These are phyloP conservation scores for Linurgus olivaceus DNA, from an alignment of 2,797 vertebrate genomes.

Conservation along the genomic window DNA sequence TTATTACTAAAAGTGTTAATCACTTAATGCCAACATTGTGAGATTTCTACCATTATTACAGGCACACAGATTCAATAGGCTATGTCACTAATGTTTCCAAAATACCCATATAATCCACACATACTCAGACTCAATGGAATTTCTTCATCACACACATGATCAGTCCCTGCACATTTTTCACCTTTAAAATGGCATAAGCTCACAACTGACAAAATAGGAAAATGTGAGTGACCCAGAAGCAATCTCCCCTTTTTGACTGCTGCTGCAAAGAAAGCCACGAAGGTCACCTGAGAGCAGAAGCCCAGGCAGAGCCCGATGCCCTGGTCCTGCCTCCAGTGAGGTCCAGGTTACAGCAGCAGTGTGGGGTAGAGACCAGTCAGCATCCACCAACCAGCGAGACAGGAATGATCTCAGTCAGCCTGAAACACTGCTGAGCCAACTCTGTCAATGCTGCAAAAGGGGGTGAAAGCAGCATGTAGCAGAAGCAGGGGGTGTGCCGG, in stretches of 20 bases:
- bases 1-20: not conserved
- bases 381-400: rapidly evolving
- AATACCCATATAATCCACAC: not conserved
- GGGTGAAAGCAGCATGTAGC: not conserved
- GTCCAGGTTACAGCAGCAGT: rapidly evolving
- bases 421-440: not conserved
- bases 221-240: not conserved
- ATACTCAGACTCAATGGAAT: not conserved
- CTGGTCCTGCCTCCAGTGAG: not conserved
- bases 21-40: not conserved
- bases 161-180: not conserved
- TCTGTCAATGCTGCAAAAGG: not conserved
- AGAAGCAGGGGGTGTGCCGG: not conserved
- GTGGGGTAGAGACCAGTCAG: not conserved
- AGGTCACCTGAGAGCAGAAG: not conserved
- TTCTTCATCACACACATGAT: not conserved
- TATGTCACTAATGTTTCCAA: not conserved
- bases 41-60: not conserved
- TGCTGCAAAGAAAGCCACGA: not conserved
- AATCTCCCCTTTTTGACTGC: not conserved
- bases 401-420: not conserved
- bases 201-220: not conserved
- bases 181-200: not conserved
- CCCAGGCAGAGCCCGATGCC: not conserved
- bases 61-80: not conserved